Percentiles rank a stretch among this genome's conserved stretches.
Evolutionary conservation across 2,888 invertebrate genomes (phyloP).

Genomic region (Oligia strigilis): DNA sequence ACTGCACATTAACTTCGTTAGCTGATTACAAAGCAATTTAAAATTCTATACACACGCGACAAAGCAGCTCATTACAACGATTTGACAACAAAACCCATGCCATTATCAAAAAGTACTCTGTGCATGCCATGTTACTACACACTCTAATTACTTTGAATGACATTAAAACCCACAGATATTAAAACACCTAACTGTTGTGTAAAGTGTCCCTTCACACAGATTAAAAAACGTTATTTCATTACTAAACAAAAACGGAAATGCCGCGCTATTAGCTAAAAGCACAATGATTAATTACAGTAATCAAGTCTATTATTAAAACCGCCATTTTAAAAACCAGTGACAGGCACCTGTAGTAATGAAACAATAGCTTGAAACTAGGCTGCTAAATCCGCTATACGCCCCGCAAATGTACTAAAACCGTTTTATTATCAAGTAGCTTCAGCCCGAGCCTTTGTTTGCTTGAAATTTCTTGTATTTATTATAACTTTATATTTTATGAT

Average conservation of each 20-base stretch:
- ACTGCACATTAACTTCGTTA: conserved; percentile 19
- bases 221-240: conserved; percentile 35
- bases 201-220: conserved; percentile 6
- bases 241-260: conserved; percentile 56
- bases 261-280: conserved; percentile 51
- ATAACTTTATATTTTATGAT: no score
- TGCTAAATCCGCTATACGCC: conserved; percentile 62
- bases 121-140: neutral
- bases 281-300: conserved; percentile 62
- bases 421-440: neutral
- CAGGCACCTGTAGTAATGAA: conserved; percentile 38
- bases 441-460: neutral
- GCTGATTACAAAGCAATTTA: conserved; percentile 20
- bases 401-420: conserved; percentile 33
- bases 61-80: conserved; percentile 28
- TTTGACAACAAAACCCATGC: conserved; percentile 29
- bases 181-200: conserved; percentile 15
- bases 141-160: conserved; percentile 45
- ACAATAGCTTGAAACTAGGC: conserved; percentile 63
- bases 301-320: conserved; percentile 43
- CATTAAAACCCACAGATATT: conserved; percentile 37
- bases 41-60: conserved; percentile 6
- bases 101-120: no score
- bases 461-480: neutral
- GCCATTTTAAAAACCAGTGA: conserved; percentile 18